Conservation (phyloP, 2,888 invertebrate genomes). For the Aphidius colemani region DNA sequence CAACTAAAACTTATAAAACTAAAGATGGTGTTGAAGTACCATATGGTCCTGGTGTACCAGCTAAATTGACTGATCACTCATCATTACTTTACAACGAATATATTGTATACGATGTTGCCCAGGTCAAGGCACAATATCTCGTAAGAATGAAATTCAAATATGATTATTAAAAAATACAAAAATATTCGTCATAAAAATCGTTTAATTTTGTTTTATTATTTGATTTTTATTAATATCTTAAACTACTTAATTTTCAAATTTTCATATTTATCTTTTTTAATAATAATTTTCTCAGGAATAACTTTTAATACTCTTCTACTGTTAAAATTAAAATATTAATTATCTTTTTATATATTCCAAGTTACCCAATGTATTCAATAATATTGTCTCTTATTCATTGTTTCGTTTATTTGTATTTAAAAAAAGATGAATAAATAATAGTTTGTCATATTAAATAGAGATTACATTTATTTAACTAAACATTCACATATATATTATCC, state of each 20-base stretch:
- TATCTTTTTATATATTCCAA: no score
- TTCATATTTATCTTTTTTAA: not conserved
- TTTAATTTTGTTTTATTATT: not conserved
- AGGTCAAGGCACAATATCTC: conserved; percentile 89
- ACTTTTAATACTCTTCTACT: not conserved
- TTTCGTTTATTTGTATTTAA: no score
- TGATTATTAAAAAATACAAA: conserved; percentile 62
- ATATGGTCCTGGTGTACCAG: conserved; percentile 68
- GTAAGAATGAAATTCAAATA: conserved; percentile 86
- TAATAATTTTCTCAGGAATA: not conserved
- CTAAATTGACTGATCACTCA: conserved; percentile 57
- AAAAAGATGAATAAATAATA: no score
- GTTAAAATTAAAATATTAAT: no score
- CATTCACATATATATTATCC: no score
- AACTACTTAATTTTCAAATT: not conserved
- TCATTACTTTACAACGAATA: conserved; percentile 88
- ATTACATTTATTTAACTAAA: no score
- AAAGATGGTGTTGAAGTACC: conserved; percentile 80
- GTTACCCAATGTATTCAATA: no score
- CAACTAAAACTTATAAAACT: conserved; percentile 63
- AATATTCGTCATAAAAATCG: not conserved
- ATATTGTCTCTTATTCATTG: no score
- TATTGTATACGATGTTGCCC: conserved; percentile 95
- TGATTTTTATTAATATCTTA: not conserved
- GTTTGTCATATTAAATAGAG: no score